phyloP scores from a whole-genome alignment of 2,888 invertebrate species.

The Ctenicera cuprea region DNA sequence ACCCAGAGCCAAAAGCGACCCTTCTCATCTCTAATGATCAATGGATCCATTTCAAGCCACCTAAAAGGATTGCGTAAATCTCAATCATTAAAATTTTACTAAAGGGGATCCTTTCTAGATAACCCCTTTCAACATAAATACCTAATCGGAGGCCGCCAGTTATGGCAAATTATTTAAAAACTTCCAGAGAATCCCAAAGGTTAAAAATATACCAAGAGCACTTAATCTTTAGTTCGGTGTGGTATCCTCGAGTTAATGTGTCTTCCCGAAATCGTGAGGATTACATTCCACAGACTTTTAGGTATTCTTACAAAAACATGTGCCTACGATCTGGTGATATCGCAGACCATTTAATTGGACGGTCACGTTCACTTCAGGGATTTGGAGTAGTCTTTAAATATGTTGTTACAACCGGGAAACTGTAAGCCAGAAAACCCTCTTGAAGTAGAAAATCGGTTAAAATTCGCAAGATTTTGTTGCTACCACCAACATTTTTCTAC shows the following conservation, averaged over 20 bases:
- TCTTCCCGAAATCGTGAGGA: too few relatives aligned
- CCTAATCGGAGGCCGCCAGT: not conserved
- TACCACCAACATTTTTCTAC: too few relatives aligned
- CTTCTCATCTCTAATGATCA: not conserved
- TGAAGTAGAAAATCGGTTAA: too few relatives aligned
- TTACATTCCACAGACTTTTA: too few relatives aligned
- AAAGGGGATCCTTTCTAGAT: not conserved
- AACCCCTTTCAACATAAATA: not conserved
- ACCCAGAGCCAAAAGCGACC: not conserved
- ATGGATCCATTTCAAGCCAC: slow-evolving; percentile 1
- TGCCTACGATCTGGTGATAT: not conserved
- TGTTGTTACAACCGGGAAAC: not conserved
- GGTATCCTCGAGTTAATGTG: too few relatives aligned
- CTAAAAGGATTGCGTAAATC: slow-evolving; percentile 3
- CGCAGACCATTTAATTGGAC: slow-evolving; percentile 1
- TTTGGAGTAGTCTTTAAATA: not conserved
- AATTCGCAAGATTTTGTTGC: too few relatives aligned
- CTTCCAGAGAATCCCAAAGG: too few relatives aligned
- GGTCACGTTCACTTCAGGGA: not conserved
- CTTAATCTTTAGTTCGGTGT: too few relatives aligned
- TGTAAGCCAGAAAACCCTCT: too few relatives aligned
- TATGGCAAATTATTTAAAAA: not conserved
- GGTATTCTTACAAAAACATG: not conserved
- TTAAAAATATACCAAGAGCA: not conserved
- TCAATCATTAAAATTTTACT: not conserved